phyloP scores from a whole-genome alignment of 2,888 invertebrate genomes.

The Rhagophthalmus giganteus region DNA sequence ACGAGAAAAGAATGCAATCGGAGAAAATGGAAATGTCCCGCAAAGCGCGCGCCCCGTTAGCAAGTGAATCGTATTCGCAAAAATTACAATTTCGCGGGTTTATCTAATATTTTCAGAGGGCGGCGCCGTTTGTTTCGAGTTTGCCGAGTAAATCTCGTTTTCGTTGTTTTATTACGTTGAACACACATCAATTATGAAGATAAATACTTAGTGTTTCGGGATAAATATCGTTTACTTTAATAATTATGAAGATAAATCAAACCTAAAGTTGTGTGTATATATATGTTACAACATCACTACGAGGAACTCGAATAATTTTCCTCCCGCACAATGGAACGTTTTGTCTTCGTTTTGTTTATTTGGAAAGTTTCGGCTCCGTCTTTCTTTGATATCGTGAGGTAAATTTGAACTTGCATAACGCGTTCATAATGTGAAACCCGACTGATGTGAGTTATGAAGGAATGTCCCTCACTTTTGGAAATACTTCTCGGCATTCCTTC shows the following conservation, averaged over 20 bases:
- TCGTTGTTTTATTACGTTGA: conserved; percentile 4
- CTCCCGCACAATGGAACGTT: conserved; percentile 7
- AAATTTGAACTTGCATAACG: conserved; percentile 8
- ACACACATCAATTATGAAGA: conserved; percentile 18
- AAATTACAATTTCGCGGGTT: conserved; percentile 1
- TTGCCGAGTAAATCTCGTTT: conserved; percentile 2
- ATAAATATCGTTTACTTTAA: conserved; percentile 23
- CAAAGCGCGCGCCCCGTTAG: conserved; percentile 40
- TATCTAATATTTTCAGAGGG: too few species aligned
- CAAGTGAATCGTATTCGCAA: conserved; percentile 29
- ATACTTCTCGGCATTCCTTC: conserved; percentile 26
- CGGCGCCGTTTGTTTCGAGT: neutral
- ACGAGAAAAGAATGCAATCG: conserved; percentile 43
- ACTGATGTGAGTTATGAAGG: conserved; percentile 32
- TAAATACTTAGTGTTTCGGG: conserved; percentile 16
- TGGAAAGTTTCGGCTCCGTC: conserved; percentile 2
- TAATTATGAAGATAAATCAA: conserved; percentile 28
- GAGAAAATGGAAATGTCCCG: conserved; percentile 44
- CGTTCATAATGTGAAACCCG: conserved; percentile 20
- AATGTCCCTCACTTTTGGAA: conserved; percentile 26
- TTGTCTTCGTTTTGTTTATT: conserved; percentile 10
- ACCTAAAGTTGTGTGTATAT: conserved; percentile 17
- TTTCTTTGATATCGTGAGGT: conserved; percentile 16
- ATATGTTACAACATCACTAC: conserved; percentile 10
- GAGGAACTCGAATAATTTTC: conserved; percentile 13